Percentiles rank a stretch among this genome's conserved stretches.
Evolutionary conservation across 2,888 invertebrate genomes (phyloP).

Genomic region (Laothoe populi): DNA sequence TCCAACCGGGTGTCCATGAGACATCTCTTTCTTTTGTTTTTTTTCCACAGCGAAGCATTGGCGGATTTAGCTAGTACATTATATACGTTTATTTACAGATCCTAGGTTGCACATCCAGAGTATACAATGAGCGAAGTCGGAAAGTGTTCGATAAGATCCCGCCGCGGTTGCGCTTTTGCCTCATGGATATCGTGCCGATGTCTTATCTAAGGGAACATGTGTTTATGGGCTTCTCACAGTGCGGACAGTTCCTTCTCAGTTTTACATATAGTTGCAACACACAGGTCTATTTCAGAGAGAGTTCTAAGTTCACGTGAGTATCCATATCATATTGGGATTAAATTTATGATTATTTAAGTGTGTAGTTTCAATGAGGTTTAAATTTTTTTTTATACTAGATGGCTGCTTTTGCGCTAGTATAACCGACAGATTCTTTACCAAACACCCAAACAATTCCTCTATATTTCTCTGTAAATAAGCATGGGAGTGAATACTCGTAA

Average conservation of each 20-base stretch:
- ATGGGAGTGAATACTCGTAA: too few species aligned
- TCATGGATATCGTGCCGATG: constrained; percentile 86
- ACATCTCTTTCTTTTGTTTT: too few species aligned
- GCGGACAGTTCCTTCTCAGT: constrained; percentile 96
- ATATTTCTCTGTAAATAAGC: too few species aligned
- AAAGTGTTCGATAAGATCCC: constrained; percentile 84
- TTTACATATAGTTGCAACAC: constrained; percentile 88
- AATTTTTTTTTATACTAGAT: too few species aligned
- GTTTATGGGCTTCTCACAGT: constrained; percentile 97
- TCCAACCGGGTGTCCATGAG: too few species aligned
- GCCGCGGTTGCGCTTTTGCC: constrained; percentile 84
- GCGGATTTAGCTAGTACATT: too few species aligned
- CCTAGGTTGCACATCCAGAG: constrained; percentile 80
- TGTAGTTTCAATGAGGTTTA: too few species aligned
- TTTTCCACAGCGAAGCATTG: too few species aligned
- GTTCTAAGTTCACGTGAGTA: constrained; percentile 74
- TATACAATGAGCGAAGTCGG: constrained; percentile 68
- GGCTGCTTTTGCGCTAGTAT: too few species aligned
- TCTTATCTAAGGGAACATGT: constrained; percentile 90
- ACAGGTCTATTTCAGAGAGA: constrained; percentile 83
- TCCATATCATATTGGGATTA: not conserved
- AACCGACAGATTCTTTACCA: too few species aligned
- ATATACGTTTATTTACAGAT: constrained; percentile 74
- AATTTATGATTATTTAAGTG: too few species aligned
- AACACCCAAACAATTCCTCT: too few species aligned